Evolutionary conservation across 1,140 invertebrate species (phyloP), one percentile per base, ranked within the genome.

Genomic region (Vollenhovia emeryi): DNA sequence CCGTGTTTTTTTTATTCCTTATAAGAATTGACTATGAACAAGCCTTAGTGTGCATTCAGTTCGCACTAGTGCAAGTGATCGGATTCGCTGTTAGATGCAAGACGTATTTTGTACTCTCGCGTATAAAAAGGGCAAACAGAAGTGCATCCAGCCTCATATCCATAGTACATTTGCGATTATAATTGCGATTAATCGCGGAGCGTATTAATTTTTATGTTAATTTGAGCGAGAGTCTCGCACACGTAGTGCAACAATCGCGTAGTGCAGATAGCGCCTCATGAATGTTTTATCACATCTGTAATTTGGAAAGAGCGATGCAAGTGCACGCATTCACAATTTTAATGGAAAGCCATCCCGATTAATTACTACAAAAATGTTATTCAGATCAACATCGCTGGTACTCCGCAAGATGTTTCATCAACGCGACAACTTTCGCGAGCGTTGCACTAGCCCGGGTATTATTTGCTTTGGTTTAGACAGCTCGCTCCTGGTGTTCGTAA

Each of bases 391-490:
- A 9, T 21, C 33, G 15, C 36, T 43, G n/a, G 40, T 15, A 62
- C 24, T 30, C 21, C 21, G 18, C 40, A 33, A 30, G 57, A 64
- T 13, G 27, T 76, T 45, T 64, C 27, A 30, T 3, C 74, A 40
- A 33, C 18, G 45, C 33, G 24, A 55, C 24, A 40, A 80, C 64
- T 69, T 71, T 80, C 50, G 36, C 60, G 30, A 66, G 30, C 15
- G 3, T 78, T 50, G 43, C 48, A 71, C 57, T 45, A 71, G 64
- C 40, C n/a, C 78, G 21, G 50, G 64, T 71, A 71, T 69, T 80
- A 69, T 71, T 30, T 50, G 64, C 64, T 36, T 15, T 48, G 64
- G 30, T 80, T 80, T 71, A 69, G 50, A 80, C 48, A n/a, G 50
- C 33, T 69, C 33, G 48, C 13, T 13, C 24, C n/a, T n/a, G 36